These are phyloP conservation scores for Allacma fusca DNA, from an alignment of 2,888 invertebrate species.

Conservation along the genomic window DNA sequence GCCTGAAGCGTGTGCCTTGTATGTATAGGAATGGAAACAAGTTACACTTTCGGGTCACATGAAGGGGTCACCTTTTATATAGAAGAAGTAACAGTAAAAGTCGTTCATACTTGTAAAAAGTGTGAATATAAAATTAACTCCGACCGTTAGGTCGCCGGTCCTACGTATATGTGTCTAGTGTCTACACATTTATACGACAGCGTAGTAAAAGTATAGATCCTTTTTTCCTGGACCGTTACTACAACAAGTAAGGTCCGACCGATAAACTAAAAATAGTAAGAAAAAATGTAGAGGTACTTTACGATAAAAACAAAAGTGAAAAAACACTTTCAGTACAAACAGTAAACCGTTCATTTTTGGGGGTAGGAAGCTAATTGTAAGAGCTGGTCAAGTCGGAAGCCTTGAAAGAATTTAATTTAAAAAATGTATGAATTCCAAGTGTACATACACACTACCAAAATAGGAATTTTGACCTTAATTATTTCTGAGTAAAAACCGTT, in stretches of 20 bases:
- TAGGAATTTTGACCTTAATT: no score
- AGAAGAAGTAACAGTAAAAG: slow-evolving; percentile 15
- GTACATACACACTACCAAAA: no score
- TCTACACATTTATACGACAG: neutral
- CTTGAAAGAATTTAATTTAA: no score
- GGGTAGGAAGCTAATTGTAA: neutral
- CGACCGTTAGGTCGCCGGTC: neutral
- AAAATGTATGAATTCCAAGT: no score
- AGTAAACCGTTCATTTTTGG: neutral
- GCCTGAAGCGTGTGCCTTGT: neutral
- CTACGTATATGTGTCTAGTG: no score
- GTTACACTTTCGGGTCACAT: slow-evolving; percentile 13
- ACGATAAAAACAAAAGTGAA: slow-evolving; percentile 12
- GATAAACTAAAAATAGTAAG: neutral
- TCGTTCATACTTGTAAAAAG: neutral
- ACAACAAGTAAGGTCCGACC: no score
- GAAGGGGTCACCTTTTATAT: slow-evolving; percentile 24
- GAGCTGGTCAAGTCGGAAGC: no score
- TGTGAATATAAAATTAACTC: slow-evolving; percentile 9
- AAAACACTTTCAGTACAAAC: slow-evolving; percentile 1
- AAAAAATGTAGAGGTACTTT: neutral
- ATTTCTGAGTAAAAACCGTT: no score
- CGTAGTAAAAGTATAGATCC: neutral
- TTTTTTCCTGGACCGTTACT: neutral
- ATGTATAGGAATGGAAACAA: no score